phyloP scores from a whole-genome alignment of 2,888 invertebrate genomes.

The Volucella bombylans region DNA sequence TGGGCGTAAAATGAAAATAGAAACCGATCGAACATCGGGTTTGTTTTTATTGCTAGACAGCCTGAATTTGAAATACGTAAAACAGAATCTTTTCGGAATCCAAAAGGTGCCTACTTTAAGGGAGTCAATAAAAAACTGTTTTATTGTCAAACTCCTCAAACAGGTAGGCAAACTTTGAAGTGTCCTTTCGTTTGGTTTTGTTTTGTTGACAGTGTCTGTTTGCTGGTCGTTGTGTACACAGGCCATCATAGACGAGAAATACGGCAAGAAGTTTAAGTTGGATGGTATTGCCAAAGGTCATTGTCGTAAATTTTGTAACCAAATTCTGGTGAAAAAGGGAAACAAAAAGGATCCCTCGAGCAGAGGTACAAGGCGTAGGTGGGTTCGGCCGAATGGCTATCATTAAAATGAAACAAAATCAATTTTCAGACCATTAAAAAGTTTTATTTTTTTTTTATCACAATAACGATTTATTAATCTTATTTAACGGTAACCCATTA shows the following conservation, averaged over 20 bases:
- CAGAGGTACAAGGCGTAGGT: not conserved
- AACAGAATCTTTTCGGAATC: not conserved
- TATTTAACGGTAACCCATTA: constrained; percentile 22
- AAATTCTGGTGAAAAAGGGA: constrained; percentile 37
- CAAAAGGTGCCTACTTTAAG: not conserved
- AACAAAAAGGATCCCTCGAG: not conserved
- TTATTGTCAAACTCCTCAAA: constrained; percentile 28
- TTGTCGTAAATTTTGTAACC: constrained; percentile 48
- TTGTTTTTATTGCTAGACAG: constrained; percentile 7
- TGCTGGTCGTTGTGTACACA: constrained; percentile 27
- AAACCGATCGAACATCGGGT: not conserved
- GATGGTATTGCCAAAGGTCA: constrained; percentile 60
- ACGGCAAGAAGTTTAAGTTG: constrained; percentile 23
- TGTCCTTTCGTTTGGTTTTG: constrained; percentile 20
- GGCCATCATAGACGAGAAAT: not conserved
- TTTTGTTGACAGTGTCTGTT: constrained; percentile 11
- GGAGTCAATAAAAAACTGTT: constrained; percentile 33
- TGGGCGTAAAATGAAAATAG: constrained; percentile 4
- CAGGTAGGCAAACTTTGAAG: constrained; percentile 44
- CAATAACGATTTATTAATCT: constrained; percentile 38
- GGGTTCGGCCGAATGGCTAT: constrained; percentile 23
- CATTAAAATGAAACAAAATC: constrained; percentile 49
- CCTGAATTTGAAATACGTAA: too few species aligned
- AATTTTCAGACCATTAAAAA: constrained; percentile 51
- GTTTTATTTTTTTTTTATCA: constrained; percentile 15